Percentiles rank a stretch among this genome's conserved stretches.
Conservation (phyloP, 2,888 invertebrate species). For the Drosophila testacea region DNA sequence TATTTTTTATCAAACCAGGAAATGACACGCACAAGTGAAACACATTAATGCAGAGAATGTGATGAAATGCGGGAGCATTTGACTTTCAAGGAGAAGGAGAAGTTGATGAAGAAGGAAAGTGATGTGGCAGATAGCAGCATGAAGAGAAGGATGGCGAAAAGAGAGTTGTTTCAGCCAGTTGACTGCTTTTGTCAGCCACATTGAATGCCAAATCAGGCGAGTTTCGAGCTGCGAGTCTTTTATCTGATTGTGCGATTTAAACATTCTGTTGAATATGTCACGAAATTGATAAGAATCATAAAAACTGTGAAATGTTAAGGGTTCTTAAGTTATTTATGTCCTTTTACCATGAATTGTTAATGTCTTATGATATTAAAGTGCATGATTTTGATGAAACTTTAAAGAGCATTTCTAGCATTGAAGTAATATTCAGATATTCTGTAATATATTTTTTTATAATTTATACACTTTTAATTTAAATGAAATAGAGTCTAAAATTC, state of each 20-base stretch:
- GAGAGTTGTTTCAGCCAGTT: slow-evolving; percentile 12
- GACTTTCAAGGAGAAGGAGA: neutral
- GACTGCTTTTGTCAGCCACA: slow-evolving; percentile 28
- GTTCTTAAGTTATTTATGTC: neutral
- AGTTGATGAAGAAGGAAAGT: neutral
- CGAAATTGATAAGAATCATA: slow-evolving; percentile 11
- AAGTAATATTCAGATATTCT: neutral
- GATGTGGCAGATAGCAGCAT: neutral
- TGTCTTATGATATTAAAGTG: neutral
- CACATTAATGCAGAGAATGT: slow-evolving; percentile 31
- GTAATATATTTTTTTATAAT: too few species aligned
- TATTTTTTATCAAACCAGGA: slow-evolving; percentile 51
- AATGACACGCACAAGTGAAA: slow-evolving; percentile 62
- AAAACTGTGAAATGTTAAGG: neutral
- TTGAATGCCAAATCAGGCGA: slow-evolving; percentile 5
- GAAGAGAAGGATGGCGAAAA: neutral
- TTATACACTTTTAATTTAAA: too few species aligned
- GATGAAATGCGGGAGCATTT: slow-evolving; percentile 31
- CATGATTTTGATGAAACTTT: neutral
- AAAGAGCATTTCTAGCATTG: neutral
- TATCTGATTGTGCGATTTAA: slow-evolving; percentile 24
- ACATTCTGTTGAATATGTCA: slow-evolving; percentile 15
- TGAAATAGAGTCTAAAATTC: too few species aligned
- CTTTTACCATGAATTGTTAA: neutral
- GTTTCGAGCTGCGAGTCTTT: slow-evolving; percentile 8